Conservation (phyloP, 2,888 invertebrate species). For the Cybosia mesomella region DNA sequence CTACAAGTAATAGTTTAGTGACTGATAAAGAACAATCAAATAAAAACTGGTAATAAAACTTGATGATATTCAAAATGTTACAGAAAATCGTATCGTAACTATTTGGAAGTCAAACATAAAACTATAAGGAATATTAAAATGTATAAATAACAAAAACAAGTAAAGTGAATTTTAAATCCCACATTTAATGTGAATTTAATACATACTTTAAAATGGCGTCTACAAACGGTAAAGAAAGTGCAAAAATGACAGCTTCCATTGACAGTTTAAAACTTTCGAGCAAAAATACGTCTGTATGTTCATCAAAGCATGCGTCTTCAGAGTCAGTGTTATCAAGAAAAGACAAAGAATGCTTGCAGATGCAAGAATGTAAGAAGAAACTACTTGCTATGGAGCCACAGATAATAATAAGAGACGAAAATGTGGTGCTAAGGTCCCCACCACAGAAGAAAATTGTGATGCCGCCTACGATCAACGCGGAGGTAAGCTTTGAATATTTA, state of each 20-base stretch:
- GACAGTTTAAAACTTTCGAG: conserved; percentile 83
- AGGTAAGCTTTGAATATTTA: conserved; percentile 68
- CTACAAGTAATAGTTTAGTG: neutral
- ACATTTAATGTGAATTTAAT: neutral
- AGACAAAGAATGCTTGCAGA: conserved; percentile 80
- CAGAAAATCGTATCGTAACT: neutral
- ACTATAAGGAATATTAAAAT: neutral
- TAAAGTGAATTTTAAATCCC: neutral
- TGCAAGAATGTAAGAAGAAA: conserved; percentile 85
- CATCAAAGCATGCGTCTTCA: conserved; percentile 82
- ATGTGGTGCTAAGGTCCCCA: conserved; percentile 78
- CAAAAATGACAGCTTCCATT: conserved; percentile 79
- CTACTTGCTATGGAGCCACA: conserved; percentile 82
- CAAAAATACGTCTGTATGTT: conserved; percentile 75
- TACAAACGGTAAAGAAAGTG: conserved; percentile 77
- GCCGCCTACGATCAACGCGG: conserved; percentile 80
- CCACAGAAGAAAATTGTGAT: conserved; percentile 84
- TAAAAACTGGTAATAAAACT: neutral
- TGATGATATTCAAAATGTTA: neutral
- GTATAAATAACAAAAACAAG: neutral
- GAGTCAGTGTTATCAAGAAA: conserved; percentile 82
- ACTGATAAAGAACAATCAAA: too few relatives aligned
- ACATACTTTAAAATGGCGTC: conserved; percentile 69
- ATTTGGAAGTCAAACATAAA: neutral
- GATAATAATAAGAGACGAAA: conserved; percentile 83